Percentiles rank a stretch among this genome's conserved stretches.
Conservation (phyloP, 92 coral and sea anemone genomes). For the Plumapathes pennacea region DNA sequence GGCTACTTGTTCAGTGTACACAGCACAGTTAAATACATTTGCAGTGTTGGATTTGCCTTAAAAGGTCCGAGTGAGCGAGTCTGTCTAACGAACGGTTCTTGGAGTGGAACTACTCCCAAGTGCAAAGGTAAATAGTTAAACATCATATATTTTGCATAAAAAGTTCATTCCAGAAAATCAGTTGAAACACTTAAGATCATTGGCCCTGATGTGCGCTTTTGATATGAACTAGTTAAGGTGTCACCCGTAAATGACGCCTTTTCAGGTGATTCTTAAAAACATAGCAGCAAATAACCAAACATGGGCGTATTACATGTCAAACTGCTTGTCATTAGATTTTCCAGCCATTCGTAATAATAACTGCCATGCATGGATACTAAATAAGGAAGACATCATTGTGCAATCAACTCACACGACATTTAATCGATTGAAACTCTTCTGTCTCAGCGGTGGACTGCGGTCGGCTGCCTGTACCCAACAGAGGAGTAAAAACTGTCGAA, state of each 20-base stretch:
- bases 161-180: not conserved
- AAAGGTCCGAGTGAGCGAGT: conserved; percentile 46
- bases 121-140: conserved; percentile 52
- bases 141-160: not conserved
- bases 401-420: no score
- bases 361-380: not conserved
- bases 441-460: conserved; percentile 73
- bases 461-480: conserved; percentile 34
- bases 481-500: conserved; percentile 28
- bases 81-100: conserved; percentile 54
- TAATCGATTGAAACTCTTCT: no score
- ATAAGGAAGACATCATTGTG: no score
- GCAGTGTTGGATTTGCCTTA: conserved; percentile 40
- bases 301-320: not conserved
- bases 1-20: conserved; percentile 47
- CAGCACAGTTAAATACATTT: conserved; percentile 42
- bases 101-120: conserved; percentile 45
- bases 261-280: no score
- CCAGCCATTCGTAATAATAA: not conserved
- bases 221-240: no score
- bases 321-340: not conserved
- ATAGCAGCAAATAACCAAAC: no score
- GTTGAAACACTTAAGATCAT: not conserved
- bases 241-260: no score
- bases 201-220: no score